A percentile compares a stretch with the other conserved stretches of the same genome.
Evolutionary conservation across 2,797 vertebrate species (phyloP).

Genomic region (Hemitrygon akajei): DNA sequence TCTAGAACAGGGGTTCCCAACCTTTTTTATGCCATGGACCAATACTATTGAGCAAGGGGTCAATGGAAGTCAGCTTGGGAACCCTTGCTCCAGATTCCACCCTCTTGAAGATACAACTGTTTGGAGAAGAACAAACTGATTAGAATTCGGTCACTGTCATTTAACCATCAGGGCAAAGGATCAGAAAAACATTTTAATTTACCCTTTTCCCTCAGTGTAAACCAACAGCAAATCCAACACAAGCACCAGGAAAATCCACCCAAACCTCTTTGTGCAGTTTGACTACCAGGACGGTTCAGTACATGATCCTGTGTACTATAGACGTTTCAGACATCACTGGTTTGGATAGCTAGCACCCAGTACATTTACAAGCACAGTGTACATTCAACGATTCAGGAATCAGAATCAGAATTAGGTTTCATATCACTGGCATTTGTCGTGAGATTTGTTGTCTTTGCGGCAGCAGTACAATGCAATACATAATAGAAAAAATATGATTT

Average conservation of each 20-base stretch:
- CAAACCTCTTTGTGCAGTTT: not conserved
- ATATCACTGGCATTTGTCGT: too few species aligned
- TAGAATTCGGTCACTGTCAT: not conserved
- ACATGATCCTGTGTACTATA: not conserved
- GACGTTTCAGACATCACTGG: not conserved
- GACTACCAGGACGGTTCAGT: not conserved
- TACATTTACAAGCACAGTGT: not conserved
- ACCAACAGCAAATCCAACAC: not conserved
- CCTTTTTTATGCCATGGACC: too few species aligned
- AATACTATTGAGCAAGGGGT: too few species aligned
- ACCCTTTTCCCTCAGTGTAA: not conserved
- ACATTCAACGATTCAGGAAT: not conserved
- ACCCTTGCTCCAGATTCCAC: not conserved
- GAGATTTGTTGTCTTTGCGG: too few species aligned
- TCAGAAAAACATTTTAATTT: not conserved
- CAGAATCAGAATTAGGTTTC: too few species aligned
- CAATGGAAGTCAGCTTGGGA: too few species aligned
- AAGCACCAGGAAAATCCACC: not conserved
- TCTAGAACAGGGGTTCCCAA: not conserved
- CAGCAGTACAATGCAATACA: too few species aligned
- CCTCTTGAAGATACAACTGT: not conserved
- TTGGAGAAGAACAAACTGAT: not conserved
- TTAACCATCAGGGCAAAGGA: not conserved
- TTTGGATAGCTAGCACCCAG: not conserved
- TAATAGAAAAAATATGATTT: too few species aligned